Evolutionary conservation across 2,888 invertebrate genomes (phyloP).

Genomic region (Yponomeuta evonymella): DNA sequence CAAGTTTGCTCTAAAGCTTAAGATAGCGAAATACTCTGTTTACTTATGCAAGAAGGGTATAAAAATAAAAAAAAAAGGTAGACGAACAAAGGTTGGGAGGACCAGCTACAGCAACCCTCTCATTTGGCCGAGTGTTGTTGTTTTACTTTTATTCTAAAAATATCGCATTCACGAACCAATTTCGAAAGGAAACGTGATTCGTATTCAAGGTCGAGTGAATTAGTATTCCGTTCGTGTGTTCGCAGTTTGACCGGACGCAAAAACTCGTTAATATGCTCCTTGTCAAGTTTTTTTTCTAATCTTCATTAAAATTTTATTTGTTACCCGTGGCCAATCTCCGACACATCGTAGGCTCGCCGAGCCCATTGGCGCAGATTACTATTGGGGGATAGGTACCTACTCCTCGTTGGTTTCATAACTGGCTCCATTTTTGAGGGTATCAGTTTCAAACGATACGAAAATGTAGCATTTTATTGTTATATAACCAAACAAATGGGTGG

Average conservation of each 20-base stretch:
- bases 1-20: not conserved
- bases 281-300: constrained; percentile 53
- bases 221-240: constrained; percentile 70
- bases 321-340: constrained; percentile 30
- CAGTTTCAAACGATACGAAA: not conserved
- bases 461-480: not conserved
- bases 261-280: constrained; percentile 65
- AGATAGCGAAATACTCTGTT: not conserved
- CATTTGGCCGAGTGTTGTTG: constrained; percentile 58
- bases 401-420: constrained; percentile 11
- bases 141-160: constrained; percentile 74
- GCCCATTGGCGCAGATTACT: constrained; percentile 10
- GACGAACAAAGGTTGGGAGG: constrained; percentile 61
- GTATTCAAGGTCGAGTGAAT: constrained; percentile 66
- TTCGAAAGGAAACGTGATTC: constrained; percentile 75
- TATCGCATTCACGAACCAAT: constrained; percentile 73
- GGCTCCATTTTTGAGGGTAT: not conserved
- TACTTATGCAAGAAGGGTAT: constrained; percentile 11
- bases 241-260: constrained; percentile 67
- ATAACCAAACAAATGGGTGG: not conserved
- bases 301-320: constrained; percentile 55
- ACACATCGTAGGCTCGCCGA: constrained; percentile 7
- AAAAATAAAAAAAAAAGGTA: constrained; percentile 20
- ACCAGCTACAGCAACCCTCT: constrained; percentile 57
- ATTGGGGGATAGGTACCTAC: not conserved